A percentile compares a stretch with the other conserved stretches of the same genome.
Conservation (phyloP, 1,140 invertebrate genomes). For the Telenomus remus region DNA sequence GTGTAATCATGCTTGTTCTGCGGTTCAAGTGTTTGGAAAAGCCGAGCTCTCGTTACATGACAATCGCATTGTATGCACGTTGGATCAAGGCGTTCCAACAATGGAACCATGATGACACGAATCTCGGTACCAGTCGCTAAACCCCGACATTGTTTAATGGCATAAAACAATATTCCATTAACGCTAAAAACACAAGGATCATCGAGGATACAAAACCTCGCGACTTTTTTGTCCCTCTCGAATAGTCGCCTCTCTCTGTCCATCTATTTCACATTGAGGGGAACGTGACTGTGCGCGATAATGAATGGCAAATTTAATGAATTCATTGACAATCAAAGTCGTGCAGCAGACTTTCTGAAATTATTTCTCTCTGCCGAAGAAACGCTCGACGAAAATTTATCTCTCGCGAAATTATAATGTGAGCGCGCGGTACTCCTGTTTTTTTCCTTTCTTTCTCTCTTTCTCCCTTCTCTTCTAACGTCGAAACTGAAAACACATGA, state of each 20-base stretch:
- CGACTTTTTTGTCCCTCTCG: neutral
- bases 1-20: slow-evolving; percentile 50
- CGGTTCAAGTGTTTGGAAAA: slow-evolving; percentile 55
- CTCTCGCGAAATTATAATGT: slow-evolving; percentile 26
- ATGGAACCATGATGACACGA: slow-evolving; percentile 41
- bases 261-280: too few relatives aligned
- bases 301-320: too few relatives aligned
- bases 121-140: slow-evolving; percentile 34
- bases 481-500: slow-evolving; percentile 31
- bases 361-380: too few relatives aligned
- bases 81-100: slow-evolving; percentile 50
- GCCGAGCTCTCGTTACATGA: slow-evolving; percentile 52
- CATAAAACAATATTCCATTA: slow-evolving; percentile 43
- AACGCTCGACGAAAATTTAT: slow-evolving; percentile 16
- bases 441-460: too few relatives aligned
- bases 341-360: too few relatives aligned
- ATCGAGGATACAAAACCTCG: neutral
- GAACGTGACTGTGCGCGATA: too few relatives aligned
- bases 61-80: slow-evolving; percentile 51
- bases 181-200: slow-evolving; percentile 2
- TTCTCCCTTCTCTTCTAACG: neutral
- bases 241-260: neutral
- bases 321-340: too few relatives aligned
- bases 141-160: slow-evolving; percentile 43
- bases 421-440: too few relatives aligned